These are phyloP conservation scores for Myotis pilosus DNA, from an alignment of 2,797 vertebrate species.

Conservation along the genomic window DNA sequence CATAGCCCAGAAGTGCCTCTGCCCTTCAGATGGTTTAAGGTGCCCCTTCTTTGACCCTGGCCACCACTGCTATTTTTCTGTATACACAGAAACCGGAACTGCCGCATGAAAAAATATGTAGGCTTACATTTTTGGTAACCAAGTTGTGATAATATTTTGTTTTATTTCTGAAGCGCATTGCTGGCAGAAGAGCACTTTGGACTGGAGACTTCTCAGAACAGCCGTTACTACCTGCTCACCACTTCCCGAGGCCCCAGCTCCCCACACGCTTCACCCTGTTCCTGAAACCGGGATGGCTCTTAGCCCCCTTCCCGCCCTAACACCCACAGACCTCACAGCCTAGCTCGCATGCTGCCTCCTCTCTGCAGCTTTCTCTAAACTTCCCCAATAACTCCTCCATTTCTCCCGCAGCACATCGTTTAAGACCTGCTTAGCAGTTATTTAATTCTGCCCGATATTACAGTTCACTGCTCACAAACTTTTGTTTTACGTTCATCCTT, in stretches of 20 bases:
- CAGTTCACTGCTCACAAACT: background rate
- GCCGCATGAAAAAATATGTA: background rate
- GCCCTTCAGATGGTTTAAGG: constrained; percentile 16
- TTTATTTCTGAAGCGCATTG: background rate
- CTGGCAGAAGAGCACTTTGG: background rate
- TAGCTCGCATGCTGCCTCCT: background rate
- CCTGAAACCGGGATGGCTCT: background rate
- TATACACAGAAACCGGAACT: background rate
- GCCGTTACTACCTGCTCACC: background rate
- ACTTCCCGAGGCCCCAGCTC: background rate
- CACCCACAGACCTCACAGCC: background rate
- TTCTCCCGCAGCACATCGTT: background rate
- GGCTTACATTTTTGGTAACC: background rate
- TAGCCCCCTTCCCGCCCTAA: background rate
- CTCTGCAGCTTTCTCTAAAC: background rate
- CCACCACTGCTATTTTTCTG: constrained; percentile 26
- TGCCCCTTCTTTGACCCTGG: constrained; percentile 61
- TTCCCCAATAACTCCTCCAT: background rate
- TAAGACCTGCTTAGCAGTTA: background rate
- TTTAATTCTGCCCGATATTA: background rate
- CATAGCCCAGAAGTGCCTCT: constrained; percentile 46
- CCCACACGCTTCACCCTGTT: background rate
- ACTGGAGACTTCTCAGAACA: background rate
- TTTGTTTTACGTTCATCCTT: background rate
- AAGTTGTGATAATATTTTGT: background rate